phyloP scores from a whole-genome alignment of 2,888 invertebrate genomes.

The Chelonus formosanus region DNA sequence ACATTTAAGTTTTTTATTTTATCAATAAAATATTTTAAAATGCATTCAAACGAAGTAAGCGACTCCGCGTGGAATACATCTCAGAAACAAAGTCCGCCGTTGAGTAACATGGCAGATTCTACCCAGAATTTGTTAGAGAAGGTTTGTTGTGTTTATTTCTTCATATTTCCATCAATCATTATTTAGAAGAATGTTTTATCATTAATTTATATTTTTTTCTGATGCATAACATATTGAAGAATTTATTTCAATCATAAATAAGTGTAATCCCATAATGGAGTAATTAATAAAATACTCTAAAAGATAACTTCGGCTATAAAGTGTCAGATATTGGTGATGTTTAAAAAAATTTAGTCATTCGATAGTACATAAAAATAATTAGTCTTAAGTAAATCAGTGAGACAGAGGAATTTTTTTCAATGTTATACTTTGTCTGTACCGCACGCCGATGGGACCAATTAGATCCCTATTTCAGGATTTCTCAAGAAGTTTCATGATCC shows the following conservation, averaged over 20 bases:
- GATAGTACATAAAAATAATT: not conserved
- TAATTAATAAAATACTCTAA: too few species aligned
- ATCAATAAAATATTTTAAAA: conserved; percentile 2
- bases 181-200: too few species aligned
- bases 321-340: too few species aligned
- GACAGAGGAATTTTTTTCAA: not conserved
- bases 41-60: conserved; percentile 25
- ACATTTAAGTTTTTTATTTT: too few species aligned
- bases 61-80: conserved; percentile 29
- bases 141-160: conserved; percentile 38
- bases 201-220: too few species aligned
- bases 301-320: too few species aligned
- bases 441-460: conserved; percentile 16
- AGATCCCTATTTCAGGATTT: conserved; percentile 29
- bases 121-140: conserved; percentile 46
- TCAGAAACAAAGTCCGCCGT: not conserved
- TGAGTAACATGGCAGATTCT: conserved; percentile 41
- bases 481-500: conserved; percentile 23
- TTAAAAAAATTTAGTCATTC: too few species aligned
- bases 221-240: too few species aligned
- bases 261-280: too few species aligned
- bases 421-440: conserved; percentile 31
- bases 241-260: too few species aligned
- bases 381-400: conserved; percentile 6
- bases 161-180: too few species aligned